phyloP scores from a whole-genome alignment of 2,797 vertebrate species.

The Fistularia tabacaria region DNA sequence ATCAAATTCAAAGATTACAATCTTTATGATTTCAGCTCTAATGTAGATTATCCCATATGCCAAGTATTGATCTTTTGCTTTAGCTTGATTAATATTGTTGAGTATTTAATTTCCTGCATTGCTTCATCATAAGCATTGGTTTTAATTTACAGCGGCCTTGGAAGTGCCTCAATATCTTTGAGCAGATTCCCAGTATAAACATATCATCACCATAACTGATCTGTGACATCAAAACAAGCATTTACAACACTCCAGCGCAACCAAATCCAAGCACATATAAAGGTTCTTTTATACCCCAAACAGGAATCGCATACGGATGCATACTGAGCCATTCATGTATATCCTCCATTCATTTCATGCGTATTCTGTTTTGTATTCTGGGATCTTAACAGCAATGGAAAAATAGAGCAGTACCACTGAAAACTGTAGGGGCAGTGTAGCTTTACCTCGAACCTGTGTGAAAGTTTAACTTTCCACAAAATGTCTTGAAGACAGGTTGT shows the following conservation, averaged over 20 bases:
- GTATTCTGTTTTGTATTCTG: too few species aligned
- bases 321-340: too few species aligned
- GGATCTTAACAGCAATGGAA: too few species aligned
- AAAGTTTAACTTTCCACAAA: too few species aligned
- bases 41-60: neutral
- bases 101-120: slow-evolving; percentile 26
- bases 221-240: slow-evolving; percentile 11
- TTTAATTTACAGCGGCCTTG: slow-evolving; percentile 18
- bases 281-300: too few species aligned
- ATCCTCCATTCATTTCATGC: too few species aligned
- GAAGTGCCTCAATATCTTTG: neutral
- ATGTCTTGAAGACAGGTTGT: too few species aligned
- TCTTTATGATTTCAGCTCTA: slow-evolving; percentile 7
- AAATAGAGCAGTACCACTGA: too few species aligned
- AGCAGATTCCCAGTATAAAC: slow-evolving; percentile 7
- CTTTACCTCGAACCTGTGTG: too few species aligned
- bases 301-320: too few species aligned
- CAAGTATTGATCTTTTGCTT: slow-evolving; percentile 27
- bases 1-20: too few species aligned
- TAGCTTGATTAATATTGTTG: slow-evolving; percentile 8
- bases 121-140: slow-evolving; percentile 7
- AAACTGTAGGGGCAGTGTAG: too few species aligned
- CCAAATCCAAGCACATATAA: slow-evolving; percentile 2
- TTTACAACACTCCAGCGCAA: slow-evolving; percentile 1
- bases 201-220: slow-evolving; percentile 29